Base-by-base conservation (phyloP, 2,797 vertebrate genomes). In the Psittacula echo region DNA sequence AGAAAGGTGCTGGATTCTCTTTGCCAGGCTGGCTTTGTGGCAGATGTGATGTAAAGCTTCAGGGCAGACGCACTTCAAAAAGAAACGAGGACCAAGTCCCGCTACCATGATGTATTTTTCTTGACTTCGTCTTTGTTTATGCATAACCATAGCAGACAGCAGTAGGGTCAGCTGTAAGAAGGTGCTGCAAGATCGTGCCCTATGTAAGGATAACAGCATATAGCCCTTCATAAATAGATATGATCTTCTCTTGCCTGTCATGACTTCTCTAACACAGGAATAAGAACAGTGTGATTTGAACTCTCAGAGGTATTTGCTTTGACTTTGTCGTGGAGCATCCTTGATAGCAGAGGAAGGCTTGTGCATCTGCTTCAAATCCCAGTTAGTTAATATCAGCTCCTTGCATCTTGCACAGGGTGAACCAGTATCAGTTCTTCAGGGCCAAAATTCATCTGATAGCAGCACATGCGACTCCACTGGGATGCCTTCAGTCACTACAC, bases 371-470 rank as follows among this genome's bases (percentile, higher is more conserved):
- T 76, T 90, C 89, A 51, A 13, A 71, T 85, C 88, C 75, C 58
- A 5, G 72, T 27, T 81, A 71, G 47, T 65, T 70, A 8, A 2
- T 93, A 92, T 90, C 86, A 93, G 72, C 45, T 24, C 1, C 75
- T 92, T 74, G 62, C 72, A 92, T 92, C 90, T 93, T 60, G 72
- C 92, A 60, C 81, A 24, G 79, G 18, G 1, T 58, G 84, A 96
- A 47, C 89, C 56, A 48, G 48, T 34, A 65, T 89, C 42, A 9
- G 56, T 74, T 94, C 93, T 87, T 80, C 56, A 56, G 94, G 84
- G 86, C 78, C 94, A 80, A n/a, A 93, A 94, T n/a, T 75, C 58
- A 61, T 81, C 90, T 7, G 32, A 56, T 17, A 92, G 92, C 56
- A 87, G 90, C 72, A 50, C 51, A 7, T 60, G 18, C 80, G 56